Evolutionary conservation across 2,888 invertebrate species (phyloP).

Genomic region (Xestia xanthographa): DNA sequence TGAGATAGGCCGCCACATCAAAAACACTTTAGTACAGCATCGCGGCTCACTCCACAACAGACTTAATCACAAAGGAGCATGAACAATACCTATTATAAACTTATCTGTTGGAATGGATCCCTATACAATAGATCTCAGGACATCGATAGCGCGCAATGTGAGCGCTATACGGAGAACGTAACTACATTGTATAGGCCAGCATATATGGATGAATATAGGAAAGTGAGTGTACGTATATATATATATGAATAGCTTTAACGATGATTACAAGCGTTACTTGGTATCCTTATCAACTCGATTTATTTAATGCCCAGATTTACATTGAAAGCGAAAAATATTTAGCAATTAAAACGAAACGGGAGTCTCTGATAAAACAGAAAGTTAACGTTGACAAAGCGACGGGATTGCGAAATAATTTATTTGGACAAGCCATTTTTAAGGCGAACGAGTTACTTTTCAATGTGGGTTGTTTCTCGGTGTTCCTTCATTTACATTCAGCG

Average conservation of each 20-base stretch:
- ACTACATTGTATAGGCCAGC: not conserved
- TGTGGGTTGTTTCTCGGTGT: slow-evolving; percentile 1
- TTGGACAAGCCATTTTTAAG: slow-evolving; percentile 32
- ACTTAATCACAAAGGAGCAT: slow-evolving; percentile 18
- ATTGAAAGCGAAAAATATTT: slow-evolving; percentile 44
- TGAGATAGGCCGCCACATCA: not conserved
- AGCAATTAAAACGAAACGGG: slow-evolving; percentile 56
- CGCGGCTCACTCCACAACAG: not conserved
- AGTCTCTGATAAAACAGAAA: slow-evolving; percentile 6
- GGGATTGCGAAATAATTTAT: slow-evolving; percentile 41
- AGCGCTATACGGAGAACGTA: not conserved
- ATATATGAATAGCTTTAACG: not conserved
- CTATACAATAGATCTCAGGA: slow-evolving; percentile 1
- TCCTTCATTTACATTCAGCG: slow-evolving; percentile 16
- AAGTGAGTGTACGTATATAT: not conserved
- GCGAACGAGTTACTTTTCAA: slow-evolving; percentile 36
- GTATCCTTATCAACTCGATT: slow-evolving; percentile 12
- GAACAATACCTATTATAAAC: slow-evolving; percentile 12
- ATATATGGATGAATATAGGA: not conserved
- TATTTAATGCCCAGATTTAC: slow-evolving; percentile 30
- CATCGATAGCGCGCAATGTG: not conserved
- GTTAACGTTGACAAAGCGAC: slow-evolving; percentile 46
- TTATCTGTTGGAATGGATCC: slow-evolving; percentile 19
- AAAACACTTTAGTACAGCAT: not conserved
- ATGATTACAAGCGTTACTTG: not conserved